A percentile compares a stretch with the other conserved stretches of the same genome.
Evolutionary conservation across 2,888 invertebrate genomes (phyloP).

Genomic region (Drosophila lutescens): DNA sequence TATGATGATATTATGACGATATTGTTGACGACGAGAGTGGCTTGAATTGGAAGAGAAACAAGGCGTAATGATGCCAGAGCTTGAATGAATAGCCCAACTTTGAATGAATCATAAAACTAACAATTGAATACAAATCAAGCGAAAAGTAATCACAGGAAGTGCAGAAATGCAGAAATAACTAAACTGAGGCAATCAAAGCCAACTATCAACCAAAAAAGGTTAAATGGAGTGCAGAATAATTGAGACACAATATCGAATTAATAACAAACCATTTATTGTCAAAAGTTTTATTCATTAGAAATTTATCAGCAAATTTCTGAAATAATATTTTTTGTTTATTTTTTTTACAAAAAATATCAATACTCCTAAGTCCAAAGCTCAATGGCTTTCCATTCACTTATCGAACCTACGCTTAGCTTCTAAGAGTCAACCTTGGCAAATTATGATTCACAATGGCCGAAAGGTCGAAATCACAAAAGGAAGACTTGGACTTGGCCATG

Average conservation of each 20-base stretch:
- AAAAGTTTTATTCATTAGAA: too few species aligned
- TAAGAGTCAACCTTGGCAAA: slow-evolving; percentile 4
- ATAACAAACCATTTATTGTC: too few species aligned
- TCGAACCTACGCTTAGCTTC: not conserved
- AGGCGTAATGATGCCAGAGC: slow-evolving; percentile 11
- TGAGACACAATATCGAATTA: too few species aligned
- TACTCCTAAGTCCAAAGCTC: not conserved
- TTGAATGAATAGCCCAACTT: slow-evolving; percentile 23
- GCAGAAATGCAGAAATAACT: slow-evolving; percentile 1
- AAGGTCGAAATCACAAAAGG: slow-evolving; percentile 1
- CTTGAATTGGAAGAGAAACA: not conserved
- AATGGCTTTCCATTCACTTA: not conserved
- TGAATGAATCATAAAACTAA: slow-evolving; percentile 33
- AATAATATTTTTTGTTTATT: too few species aligned
- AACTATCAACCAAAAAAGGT: not conserved
- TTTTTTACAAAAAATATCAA: too few species aligned
- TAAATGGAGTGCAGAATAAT: not conserved
- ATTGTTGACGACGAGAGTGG: slow-evolving; percentile 17
- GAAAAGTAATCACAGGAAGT: slow-evolving; percentile 24
- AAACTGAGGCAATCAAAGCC: slow-evolving; percentile 19
- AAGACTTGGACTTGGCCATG: not conserved
- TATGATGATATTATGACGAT: slow-evolving; percentile 24
- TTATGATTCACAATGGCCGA: slow-evolving; percentile 13
- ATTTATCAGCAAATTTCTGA: not conserved
- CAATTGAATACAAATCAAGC: slow-evolving; percentile 48